Evolutionary conservation across 2,113 vertebrate species (phyloP), one percentile per base, ranked within the genome.

Genomic region (Probosciger aterrimus): DNA sequence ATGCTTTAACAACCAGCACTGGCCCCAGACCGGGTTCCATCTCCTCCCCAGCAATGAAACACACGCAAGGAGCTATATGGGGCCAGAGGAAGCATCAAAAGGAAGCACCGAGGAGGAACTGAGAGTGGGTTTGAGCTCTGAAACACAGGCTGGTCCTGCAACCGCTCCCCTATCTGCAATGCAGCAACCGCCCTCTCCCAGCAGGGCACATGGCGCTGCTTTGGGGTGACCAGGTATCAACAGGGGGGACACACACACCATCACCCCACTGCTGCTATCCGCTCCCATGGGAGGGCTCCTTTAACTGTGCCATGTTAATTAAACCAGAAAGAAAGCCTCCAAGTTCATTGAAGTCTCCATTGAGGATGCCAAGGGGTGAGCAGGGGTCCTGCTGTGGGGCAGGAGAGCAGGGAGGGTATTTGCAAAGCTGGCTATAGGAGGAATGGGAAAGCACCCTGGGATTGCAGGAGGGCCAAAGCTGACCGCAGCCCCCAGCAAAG

Each of bases 21-120:
- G 4, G 28, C 70, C 33, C 46, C 13, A 12, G 22, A 57, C 7
- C 1, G 0, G 50, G n/a, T 69, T 47, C 44, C 63, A 30, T 70
- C 77, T 50, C 49, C 28, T 84, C 24, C 78, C 33, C 28, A 9
- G 33, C 57, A n/a, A 33, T 59, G 57, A n/a, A 70, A 9, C 15
- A 7, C n/a, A 79, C 1, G 2, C 8, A 12, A 22, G 33, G 33
- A n/a, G 55, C 55, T 57, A n/a, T n/a, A 57, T 23, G 33, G 33
- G 50, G 60, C 39, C 2, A 6, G 50, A 62, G 52, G 71, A 90
- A 93, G 78, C 39, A 77, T 33, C 57, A 35, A 6, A 52, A 62
- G 63, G 75, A 90, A 93, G 78, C 46, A 80, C 23, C 4, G 2
- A 90, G 71, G 75, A 92, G 88, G 92, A 95, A 95, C 75, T 8